These are phyloP conservation scores for Lordiphosa mommai DNA, from an alignment of 1,140 invertebrate species.

Conservation along the genomic window DNA sequence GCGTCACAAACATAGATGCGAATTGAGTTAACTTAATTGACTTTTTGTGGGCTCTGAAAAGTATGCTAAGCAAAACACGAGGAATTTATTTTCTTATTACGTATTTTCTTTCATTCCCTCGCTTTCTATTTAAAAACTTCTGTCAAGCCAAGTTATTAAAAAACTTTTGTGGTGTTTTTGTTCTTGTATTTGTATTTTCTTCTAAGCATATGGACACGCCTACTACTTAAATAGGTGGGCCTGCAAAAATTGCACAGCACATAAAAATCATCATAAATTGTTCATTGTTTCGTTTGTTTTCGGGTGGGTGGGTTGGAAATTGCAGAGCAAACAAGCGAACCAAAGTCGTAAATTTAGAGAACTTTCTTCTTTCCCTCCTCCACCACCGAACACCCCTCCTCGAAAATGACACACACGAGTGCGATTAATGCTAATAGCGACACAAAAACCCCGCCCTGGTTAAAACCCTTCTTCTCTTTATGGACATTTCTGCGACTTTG, in stretches of 20 bases:
- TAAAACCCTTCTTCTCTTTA: conserved; percentile 50
- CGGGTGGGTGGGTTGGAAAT: conserved; percentile 32
- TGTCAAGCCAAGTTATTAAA: conserved; percentile 38
- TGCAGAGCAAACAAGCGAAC: conserved; percentile 62
- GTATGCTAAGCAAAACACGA: conserved; percentile 21
- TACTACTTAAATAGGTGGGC: conserved; percentile 26
- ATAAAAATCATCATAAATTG: conserved; percentile 66
- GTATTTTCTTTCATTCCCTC: too few relatives aligned
- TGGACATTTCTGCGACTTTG: conserved; percentile 38
- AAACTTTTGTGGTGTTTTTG: conserved; percentile 25
- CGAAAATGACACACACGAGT: not conserved
- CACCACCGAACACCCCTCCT: conserved; percentile 1
- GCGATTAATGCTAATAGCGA: conserved; percentile 63
- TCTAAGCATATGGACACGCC: conserved; percentile 5
- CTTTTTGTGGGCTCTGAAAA: conserved; percentile 16
- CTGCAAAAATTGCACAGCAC: conserved; percentile 34
- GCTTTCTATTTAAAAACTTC: too few relatives aligned
- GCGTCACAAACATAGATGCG: too few relatives aligned
- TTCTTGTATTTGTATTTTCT: not conserved
- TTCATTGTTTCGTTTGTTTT: conserved; percentile 7
- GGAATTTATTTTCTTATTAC: too few relatives aligned
- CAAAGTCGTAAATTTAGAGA: conserved; percentile 53
- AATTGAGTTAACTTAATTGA: not conserved
- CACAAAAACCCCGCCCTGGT: conserved; percentile 32
- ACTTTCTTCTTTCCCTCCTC: conserved; percentile 1